Evolutionary conservation across 2,888 invertebrate species (phyloP), one percentile per base, ranked within the genome.

Genomic region (Caenorhabditis wallacei): DNA sequence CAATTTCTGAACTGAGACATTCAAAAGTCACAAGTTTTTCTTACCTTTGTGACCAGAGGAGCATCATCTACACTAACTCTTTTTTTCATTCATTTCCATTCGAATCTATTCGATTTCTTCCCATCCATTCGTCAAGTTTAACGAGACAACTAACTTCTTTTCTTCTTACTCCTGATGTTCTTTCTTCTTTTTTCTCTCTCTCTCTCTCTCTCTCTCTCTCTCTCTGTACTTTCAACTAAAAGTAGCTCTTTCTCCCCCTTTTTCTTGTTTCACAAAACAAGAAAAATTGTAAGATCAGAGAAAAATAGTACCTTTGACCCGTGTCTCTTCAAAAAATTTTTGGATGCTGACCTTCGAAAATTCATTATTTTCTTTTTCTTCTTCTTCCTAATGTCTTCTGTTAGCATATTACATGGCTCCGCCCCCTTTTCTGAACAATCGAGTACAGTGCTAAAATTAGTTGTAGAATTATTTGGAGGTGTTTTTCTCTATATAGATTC

Each of bases 41-140:
- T n/a, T n/a, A n/a, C n/a, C 40, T 13, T 10, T 40, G 40, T 10
- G 40, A 16, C 40, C 40, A 30, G 35, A 43, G 10, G 43, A 48
- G 13, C 46, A n/a, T 18, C n/a, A n/a, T 26, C 18, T 43, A 40
- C 43, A 20, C 3, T 22, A 2, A 16, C 20, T 59, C n/a, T n/a
- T n/a, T 43, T 35, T 48, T 26, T 74, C 61, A 40, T 46, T 64
- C 51, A 54, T 74, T 40, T 43, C 16, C 40, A 13, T 43, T 43
- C 35, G 16, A 40, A 13, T 48, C 46, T 48, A 18, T 18, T 59
- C 56, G 10, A 26, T 66, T 37, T 54, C 48, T 80, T 75, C 75
- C 82, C 64, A 75, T 81, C 70, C 69, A 75, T 82, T 78, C 82
- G 66, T 82, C 79, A 71, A 71, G 78, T 64, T 79, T 59, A 74